Percentiles rank a stretch among this genome's conserved stretches.
Conservation (phyloP, 2,113 vertebrate species). For the Petromus typicus region DNA sequence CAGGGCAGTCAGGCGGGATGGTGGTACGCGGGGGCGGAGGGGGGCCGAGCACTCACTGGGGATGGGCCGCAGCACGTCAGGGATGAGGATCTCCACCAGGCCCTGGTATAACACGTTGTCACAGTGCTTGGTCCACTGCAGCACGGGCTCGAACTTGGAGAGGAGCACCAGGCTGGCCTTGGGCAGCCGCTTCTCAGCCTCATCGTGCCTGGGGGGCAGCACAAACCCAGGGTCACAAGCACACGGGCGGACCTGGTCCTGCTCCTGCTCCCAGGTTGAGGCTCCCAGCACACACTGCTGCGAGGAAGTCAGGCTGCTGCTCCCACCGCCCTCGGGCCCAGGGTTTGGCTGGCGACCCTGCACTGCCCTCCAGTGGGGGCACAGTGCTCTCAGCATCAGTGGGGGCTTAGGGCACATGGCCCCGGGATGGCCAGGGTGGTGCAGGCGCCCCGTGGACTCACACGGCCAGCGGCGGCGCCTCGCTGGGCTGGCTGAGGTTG, state of each 20-base stretch:
- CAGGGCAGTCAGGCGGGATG: not conserved
- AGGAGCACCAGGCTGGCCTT: constrained; percentile 92
- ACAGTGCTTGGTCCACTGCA: constrained; percentile 92
- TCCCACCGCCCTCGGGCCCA: not conserved
- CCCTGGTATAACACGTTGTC: constrained; percentile 95
- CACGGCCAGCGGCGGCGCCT: constrained; percentile 88
- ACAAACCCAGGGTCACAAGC: not conserved
- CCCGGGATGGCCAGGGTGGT: not conserved
- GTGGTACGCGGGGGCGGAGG: accelerated
- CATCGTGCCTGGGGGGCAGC: constrained; percentile 87
- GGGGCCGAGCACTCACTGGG: constrained; percentile 89
- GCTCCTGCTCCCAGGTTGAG: not conserved
- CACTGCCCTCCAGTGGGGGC: not conserved
- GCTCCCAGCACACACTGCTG: not conserved
- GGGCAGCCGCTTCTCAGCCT: constrained; percentile 94
- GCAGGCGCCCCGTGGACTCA: constrained; percentile 78
- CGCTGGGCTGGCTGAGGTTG: constrained; percentile 90
- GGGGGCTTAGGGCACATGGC: not conserved
- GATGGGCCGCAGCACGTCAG: constrained; percentile 94
- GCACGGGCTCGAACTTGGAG: constrained; percentile 94
- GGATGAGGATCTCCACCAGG: constrained; percentile 94
- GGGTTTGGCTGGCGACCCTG: not conserved
- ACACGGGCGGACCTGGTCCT: not conserved
- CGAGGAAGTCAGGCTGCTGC: not conserved
- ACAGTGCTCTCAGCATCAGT: too few species aligned